Evolutionary conservation across 2,888 invertebrate genomes (phyloP).

Genomic region (Scaptomyza caliginosa): DNA sequence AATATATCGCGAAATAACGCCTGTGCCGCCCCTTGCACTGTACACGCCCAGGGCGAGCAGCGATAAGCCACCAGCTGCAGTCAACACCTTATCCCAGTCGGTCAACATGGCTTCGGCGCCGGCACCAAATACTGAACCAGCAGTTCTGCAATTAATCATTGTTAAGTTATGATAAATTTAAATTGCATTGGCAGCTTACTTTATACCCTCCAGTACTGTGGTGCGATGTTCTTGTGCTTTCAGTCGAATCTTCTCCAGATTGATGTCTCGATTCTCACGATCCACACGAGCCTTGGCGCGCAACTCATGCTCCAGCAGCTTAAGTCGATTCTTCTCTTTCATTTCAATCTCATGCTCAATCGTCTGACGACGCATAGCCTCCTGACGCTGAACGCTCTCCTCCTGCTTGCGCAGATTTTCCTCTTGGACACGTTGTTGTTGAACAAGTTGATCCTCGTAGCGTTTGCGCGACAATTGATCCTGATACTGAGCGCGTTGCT

Average conservation of each 20-base stretch:
- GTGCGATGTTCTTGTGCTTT: conserved; percentile 96
- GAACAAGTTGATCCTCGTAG: conserved; percentile 95
- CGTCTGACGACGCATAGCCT: conserved; percentile 95
- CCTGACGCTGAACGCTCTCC: conserved; percentile 98
- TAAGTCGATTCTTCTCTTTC: conserved; percentile 95
- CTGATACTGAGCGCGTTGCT: conserved; percentile 97
- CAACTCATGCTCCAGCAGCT: conserved; percentile 95
- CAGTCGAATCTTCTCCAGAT: conserved; percentile 95
- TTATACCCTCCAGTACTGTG: conserved; percentile 98
- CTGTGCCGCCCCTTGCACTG: conserved; percentile 96
- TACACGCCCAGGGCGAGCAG: conserved; percentile 97
- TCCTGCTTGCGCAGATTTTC: conserved; percentile 97
- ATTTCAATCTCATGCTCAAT: conserved; percentile 98
- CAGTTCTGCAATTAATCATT: conserved; percentile 87
- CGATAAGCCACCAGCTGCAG: conserved; percentile 96
- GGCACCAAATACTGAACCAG: conserved; percentile 96
- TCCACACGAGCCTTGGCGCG: conserved; percentile 95
- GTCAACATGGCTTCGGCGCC: conserved; percentile 95
- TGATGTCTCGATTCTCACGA: conserved; percentile 97
- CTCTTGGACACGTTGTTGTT: conserved; percentile 96
- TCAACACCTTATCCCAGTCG: conserved; percentile 97
- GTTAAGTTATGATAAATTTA: no score
- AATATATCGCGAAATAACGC: conserved; percentile 93
- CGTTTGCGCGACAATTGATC: conserved; percentile 97
- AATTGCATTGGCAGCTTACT: conserved; percentile 86